A percentile compares a stretch with the other conserved stretches of the same genome.
These are phyloP conservation scores for Colistium nudipinnis DNA, from an alignment of 2,113 vertebrate species.

Conservation along the genomic window DNA sequence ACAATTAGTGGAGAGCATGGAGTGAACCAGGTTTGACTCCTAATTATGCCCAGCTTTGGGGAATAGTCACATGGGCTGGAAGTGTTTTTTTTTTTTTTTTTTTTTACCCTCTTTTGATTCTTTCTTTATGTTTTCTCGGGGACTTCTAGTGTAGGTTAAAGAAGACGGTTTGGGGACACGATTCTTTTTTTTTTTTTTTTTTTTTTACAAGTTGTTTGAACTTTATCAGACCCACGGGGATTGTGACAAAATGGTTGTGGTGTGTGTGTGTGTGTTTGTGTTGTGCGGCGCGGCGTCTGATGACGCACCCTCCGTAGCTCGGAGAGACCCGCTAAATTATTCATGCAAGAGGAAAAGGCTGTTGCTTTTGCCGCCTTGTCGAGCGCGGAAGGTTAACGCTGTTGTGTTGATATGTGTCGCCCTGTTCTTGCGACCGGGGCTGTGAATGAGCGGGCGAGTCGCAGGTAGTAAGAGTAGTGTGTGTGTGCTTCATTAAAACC, in stretches of 20 bases:
- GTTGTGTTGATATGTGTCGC: slow-evolving; percentile 73
- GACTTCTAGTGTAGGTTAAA: slow-evolving; percentile 69
- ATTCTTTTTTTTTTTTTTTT: slow-evolving; percentile 26
- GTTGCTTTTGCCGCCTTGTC: slow-evolving; percentile 79
- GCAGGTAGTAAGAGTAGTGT: slow-evolving; percentile 42
- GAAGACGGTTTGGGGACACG: slow-evolving; percentile 68
- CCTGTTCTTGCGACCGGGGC: slow-evolving; percentile 54
- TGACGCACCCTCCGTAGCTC: slow-evolving; percentile 68
- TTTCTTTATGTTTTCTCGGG: slow-evolving; percentile 28
- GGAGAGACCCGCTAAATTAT: slow-evolving; percentile 80
- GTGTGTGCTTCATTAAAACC: slow-evolving; percentile 21
- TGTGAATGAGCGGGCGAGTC: slow-evolving; percentile 62
- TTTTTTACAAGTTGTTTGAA: slow-evolving; percentile 80
- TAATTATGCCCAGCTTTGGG: slow-evolving; percentile 91
- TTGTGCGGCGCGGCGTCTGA: slow-evolving; percentile 61
- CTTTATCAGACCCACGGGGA: slow-evolving; percentile 83
- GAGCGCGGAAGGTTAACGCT: slow-evolving; percentile 76
- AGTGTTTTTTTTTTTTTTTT: slow-evolving; percentile 39
- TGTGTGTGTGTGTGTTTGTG: slow-evolving; percentile 77
- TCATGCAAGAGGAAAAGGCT: slow-evolving; percentile 76
- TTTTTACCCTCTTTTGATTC: slow-evolving; percentile 28
- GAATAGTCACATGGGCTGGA: slow-evolving; percentile 85
- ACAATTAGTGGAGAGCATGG: slow-evolving; percentile 92
- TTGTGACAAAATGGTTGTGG: slow-evolving; percentile 79
- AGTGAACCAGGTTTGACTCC: slow-evolving; percentile 89